Conservation (phyloP, 1,140 invertebrate species). For the Cyclargus thomasi region DNA sequence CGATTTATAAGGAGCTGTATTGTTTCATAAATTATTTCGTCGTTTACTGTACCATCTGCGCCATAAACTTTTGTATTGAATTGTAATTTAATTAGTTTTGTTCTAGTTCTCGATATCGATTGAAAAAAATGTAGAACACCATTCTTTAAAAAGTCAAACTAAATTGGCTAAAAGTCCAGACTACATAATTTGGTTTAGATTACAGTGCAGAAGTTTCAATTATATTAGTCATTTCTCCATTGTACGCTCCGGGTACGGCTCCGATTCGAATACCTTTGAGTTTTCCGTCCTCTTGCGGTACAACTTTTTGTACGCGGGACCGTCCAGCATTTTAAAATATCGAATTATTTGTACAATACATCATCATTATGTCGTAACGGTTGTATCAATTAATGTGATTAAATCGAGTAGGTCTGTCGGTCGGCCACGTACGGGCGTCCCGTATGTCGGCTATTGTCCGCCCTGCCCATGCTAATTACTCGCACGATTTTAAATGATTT, state of each 20-base stretch:
- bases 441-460: conserved; percentile 37
- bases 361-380: conserved; percentile 68
- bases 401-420: conserved; percentile 62
- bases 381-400: conserved; percentile 70
- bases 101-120: background rate
- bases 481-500: background rate
- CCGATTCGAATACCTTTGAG: conserved; percentile 41
- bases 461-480: conserved; percentile 17
- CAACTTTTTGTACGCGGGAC: conserved; percentile 41
- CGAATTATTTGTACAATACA: conserved; percentile 71
- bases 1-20: too few relatives aligned
- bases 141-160: conserved; percentile 25
- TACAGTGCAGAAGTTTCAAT: conserved; percentile 51
- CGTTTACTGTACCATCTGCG: background rate
- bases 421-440: conserved; percentile 56
- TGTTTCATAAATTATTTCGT: too few relatives aligned
- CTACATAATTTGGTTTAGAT: conserved; percentile 57
- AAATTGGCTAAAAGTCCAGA: conserved; percentile 45
- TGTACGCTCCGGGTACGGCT: conserved; percentile 41
- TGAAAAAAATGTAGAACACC: conserved; percentile 9
- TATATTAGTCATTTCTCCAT: conserved; percentile 58
- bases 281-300: conserved; percentile 49
- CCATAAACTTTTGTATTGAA: background rate
- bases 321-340: conserved; percentile 59
- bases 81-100: conserved; percentile 5